Percentiles rank a stretch among this genome's conserved stretches.
Conservation (phyloP, 1,140 invertebrate genomes). For the Pogonomyrmex barbatus region DNA sequence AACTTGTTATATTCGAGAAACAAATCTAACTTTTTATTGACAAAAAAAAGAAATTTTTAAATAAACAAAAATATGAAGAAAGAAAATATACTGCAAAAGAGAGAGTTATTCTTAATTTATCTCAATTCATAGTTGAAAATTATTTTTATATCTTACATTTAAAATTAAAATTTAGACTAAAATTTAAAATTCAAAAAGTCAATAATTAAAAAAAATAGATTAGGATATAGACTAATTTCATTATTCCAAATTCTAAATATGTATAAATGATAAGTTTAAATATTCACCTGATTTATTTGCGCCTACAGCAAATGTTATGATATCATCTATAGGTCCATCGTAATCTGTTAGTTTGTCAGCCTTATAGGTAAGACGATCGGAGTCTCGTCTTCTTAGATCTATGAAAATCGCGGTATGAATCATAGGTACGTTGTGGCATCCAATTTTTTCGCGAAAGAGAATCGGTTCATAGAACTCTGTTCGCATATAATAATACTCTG, state of each 20-base stretch:
- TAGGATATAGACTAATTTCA: neutral
- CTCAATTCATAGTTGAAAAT: too few relatives aligned
- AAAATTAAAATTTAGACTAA: too few relatives aligned
- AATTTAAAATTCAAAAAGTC: neutral
- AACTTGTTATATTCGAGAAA: neutral
- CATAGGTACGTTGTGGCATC: constrained; percentile 96
- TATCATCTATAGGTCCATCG: constrained; percentile 95
- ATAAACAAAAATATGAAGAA: too few relatives aligned
- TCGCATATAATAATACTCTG: constrained; percentile 95
- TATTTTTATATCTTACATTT: too few relatives aligned
- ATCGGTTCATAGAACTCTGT: constrained; percentile 95
- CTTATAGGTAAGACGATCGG: constrained; percentile 92
- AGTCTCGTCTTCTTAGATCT: constrained; percentile 88
- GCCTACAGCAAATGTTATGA: constrained; percentile 96
- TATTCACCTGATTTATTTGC: constrained; percentile 90
- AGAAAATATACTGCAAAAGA: too few relatives aligned
- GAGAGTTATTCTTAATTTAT: too few relatives aligned
- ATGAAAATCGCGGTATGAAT: constrained; percentile 96
- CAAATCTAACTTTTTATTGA: neutral
- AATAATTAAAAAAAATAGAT: neutral
- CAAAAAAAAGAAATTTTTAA: too few relatives aligned
- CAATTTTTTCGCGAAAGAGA: constrained; percentile 89
- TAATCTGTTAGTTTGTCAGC: constrained; percentile 88
- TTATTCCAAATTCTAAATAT: constrained; percentile 16
- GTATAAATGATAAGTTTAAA: neutral